phyloP scores from a whole-genome alignment of 1,140 invertebrate species.

The Hirudo medicinalis region DNA sequence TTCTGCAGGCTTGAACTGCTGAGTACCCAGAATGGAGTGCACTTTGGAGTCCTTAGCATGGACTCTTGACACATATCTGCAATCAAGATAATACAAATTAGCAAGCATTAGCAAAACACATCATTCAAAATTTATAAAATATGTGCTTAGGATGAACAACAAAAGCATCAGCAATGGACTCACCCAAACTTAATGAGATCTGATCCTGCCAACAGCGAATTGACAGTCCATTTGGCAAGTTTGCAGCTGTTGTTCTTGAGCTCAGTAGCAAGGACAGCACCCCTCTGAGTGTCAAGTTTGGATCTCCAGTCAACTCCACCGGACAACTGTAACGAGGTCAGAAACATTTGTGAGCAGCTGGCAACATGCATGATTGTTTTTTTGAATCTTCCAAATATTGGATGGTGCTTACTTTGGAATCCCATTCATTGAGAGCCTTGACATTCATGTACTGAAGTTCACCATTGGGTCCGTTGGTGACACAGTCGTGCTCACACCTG shows the following conservation, averaged over 20 bases:
- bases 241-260: slow-evolving; percentile 97
- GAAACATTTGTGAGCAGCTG: too few species aligned
- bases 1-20: slow-evolving; percentile 95
- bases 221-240: slow-evolving; percentile 93
- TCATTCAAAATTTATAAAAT: too few species aligned
- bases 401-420: slow-evolving; percentile 71
- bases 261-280: slow-evolving; percentile 94
- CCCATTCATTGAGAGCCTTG: slow-evolving; percentile 98
- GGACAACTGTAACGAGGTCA: slow-evolving; percentile 47
- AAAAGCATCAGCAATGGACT: not conserved
- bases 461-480: slow-evolving; percentile 73
- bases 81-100: too few species aligned
- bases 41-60: slow-evolving; percentile 84
- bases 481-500: slow-evolving; percentile 91
- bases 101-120: too few species aligned
- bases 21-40: slow-evolving; percentile 92
- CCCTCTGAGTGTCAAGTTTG: slow-evolving; percentile 89
- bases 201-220: slow-evolving; percentile 79
- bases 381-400: too few species aligned
- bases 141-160: too few species aligned
- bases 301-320: slow-evolving; percentile 96
- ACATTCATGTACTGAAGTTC: slow-evolving; percentile 86
- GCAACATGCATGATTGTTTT: too few species aligned
- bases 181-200: slow-evolving; percentile 93
- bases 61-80: slow-evolving; percentile 77